Evolutionary conservation across 92 coral and sea anemone genomes (phyloP).

Genomic region (Galaxea fascicularis): DNA sequence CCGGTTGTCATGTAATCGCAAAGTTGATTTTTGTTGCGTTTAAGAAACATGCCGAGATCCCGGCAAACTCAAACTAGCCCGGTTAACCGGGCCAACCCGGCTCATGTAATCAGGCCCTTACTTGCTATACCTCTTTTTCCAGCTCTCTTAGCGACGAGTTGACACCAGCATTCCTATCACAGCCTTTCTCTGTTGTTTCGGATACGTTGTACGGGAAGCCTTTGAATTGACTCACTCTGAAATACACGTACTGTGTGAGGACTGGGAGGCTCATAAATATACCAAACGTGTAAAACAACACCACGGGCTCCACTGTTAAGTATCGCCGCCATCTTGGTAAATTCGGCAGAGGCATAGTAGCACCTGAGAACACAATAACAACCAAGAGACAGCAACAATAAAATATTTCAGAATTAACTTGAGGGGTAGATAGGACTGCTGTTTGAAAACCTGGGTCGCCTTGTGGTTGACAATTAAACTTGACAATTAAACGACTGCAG

Average conservation of each 20-base stretch:
- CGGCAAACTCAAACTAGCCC: too few species aligned
- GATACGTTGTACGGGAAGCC: slow-evolving; percentile 75
- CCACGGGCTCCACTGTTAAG: slow-evolving; percentile 86
- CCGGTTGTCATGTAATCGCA: too few species aligned
- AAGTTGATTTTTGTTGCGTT: too few species aligned
- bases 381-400: not conserved
- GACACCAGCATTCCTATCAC: slow-evolving; percentile 36
- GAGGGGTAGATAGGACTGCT: not conserved
- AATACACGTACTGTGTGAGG: slow-evolving; percentile 84
- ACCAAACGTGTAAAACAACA: slow-evolving; percentile 84
- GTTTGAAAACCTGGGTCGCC: too few species aligned
- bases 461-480: too few species aligned
- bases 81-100: too few species aligned
- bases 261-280: slow-evolving; percentile 81
- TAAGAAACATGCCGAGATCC: too few species aligned
- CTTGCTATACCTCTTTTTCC: slow-evolving; percentile 64
- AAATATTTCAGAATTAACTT: too few species aligned
- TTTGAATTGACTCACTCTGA: slow-evolving; percentile 70
- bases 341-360: slow-evolving; percentile 31
- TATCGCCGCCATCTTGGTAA: slow-evolving; percentile 76
- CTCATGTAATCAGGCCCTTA: too few species aligned
- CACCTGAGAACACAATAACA: not conserved
- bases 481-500: too few species aligned
- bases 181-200: slow-evolving; percentile 48
- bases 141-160: slow-evolving; percentile 52